Percentiles rank a stretch among this genome's conserved stretches.
These are phyloP conservation scores for Aurelia sp. DNA, from an alignment of 30 jellyfish, hydroid and myxozoan species.

Conservation along the genomic window DNA sequence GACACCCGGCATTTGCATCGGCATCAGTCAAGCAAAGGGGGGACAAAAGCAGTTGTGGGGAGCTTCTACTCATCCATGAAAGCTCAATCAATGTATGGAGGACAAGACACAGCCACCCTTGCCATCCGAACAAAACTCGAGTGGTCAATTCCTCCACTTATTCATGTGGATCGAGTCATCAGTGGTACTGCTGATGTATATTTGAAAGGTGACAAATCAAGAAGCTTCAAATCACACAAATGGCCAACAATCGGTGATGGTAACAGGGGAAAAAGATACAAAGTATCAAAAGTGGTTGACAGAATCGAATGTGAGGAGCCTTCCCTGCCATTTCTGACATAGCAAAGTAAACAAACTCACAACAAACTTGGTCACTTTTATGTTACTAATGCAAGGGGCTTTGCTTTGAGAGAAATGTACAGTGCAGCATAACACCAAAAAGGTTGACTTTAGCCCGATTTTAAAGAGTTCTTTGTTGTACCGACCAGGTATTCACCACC, in stretches of 20 bases:
- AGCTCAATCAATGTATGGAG: constrained; percentile 13
- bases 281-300: constrained; percentile 26
- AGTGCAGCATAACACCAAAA: too few species aligned
- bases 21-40: constrained; percentile 18
- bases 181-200: constrained; percentile 6
- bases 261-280: not conserved
- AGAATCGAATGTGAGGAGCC: constrained; percentile 8
- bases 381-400: too few species aligned
- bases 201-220: constrained; percentile 8
- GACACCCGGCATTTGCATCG: constrained; percentile 13
- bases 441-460: too few species aligned
- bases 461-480: too few species aligned
- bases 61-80: constrained; percentile 34
- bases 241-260: constrained; percentile 52
- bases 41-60: constrained; percentile 17
- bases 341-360: too few species aligned
- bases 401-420: too few species aligned
- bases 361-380: too few species aligned
- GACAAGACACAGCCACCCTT: constrained; percentile 3
- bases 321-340: constrained; percentile 19
- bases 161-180: constrained; percentile 16
- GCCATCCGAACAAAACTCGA: constrained; percentile 37
- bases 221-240: not conserved
- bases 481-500: too few species aligned
- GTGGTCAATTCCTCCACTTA: constrained; percentile 37